A percentile compares a stretch with the other conserved stretches of the same genome.
These are phyloP conservation scores for Lacerta viridis DNA, from an alignment of 2,797 vertebrate species.

Conservation along the genomic window DNA sequence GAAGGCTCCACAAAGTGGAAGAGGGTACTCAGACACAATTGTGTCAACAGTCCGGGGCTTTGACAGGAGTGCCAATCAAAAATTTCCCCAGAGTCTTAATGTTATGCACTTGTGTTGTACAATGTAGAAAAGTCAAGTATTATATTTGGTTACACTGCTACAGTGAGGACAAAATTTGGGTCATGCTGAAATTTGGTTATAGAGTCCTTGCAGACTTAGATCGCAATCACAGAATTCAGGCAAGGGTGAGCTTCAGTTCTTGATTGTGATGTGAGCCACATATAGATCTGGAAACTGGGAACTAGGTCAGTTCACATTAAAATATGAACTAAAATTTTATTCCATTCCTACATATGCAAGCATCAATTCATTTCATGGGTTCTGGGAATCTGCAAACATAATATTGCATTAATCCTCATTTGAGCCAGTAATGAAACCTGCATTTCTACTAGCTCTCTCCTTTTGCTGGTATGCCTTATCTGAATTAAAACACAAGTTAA, in stretches of 20 bases:
- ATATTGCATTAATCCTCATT: background rate
- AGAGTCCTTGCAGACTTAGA: too few relatives aligned
- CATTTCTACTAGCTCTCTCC: background rate
- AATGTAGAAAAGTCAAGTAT: too few relatives aligned
- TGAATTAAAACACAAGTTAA: slow-evolving; percentile 39
- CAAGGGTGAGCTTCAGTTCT: too few relatives aligned
- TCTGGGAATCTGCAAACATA: background rate
- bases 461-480: slow-evolving; percentile 41
- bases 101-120: too few relatives aligned
- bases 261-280: too few relatives aligned
- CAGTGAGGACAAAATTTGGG: too few relatives aligned
- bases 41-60: background rate
- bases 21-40: background rate
- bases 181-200: too few relatives aligned
- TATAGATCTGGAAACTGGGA: too few relatives aligned
- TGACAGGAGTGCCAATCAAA: background rate
- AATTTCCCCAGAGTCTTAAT: background rate
- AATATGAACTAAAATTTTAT: background rate
- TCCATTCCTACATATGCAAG: background rate
- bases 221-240: too few relatives aligned
- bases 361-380: background rate
- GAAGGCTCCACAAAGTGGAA: background rate
- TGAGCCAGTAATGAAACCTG: slow-evolving; percentile 21
- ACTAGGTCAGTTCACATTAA: too few relatives aligned
- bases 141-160: too few relatives aligned